Conservation (phyloP, 1,140 invertebrate genomes). For the Drosophila parvula region DNA sequence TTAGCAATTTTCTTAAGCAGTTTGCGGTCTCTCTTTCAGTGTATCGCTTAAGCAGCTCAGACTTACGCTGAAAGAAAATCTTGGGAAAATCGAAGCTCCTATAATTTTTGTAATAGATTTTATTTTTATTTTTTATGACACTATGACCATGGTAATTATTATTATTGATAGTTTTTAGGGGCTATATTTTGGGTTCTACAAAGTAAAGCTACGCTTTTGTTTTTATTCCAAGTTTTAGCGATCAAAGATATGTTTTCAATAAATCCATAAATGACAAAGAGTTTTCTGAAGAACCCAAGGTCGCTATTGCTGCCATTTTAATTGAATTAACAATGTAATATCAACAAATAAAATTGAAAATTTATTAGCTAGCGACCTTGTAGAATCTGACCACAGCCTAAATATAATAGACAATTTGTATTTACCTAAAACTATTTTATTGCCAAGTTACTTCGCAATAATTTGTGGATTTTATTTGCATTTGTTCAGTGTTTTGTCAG, state of each 20-base stretch:
- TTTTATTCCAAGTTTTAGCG: too few relatives aligned
- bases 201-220: too few relatives aligned
- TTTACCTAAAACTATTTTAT: slow-evolving; percentile 2
- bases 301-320: not conserved
- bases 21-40: slow-evolving; percentile 35
- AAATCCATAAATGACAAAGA: not conserved
- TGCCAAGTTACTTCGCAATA: not conserved
- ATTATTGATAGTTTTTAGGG: not conserved
- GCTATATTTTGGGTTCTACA: not conserved
- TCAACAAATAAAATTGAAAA: not conserved
- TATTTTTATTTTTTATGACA: not conserved
- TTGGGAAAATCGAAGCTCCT: not conserved
- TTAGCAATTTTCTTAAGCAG: slow-evolving; percentile 69
- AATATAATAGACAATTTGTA: not conserved
- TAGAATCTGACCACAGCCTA: not conserved
- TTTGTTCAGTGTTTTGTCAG: not conserved
- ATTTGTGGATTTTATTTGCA: not conserved
- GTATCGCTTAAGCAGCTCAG: slow-evolving; percentile 48
- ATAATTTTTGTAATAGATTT: not conserved
- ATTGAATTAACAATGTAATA: not conserved
- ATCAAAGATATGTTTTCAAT: not conserved
- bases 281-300: not conserved
- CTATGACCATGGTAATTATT: not conserved
- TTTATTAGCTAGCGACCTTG: not conserved
- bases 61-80: not conserved